Conservation (phyloP, 23 tunicate genomes). For the Oikopleura vanhoeffeni region DNA sequence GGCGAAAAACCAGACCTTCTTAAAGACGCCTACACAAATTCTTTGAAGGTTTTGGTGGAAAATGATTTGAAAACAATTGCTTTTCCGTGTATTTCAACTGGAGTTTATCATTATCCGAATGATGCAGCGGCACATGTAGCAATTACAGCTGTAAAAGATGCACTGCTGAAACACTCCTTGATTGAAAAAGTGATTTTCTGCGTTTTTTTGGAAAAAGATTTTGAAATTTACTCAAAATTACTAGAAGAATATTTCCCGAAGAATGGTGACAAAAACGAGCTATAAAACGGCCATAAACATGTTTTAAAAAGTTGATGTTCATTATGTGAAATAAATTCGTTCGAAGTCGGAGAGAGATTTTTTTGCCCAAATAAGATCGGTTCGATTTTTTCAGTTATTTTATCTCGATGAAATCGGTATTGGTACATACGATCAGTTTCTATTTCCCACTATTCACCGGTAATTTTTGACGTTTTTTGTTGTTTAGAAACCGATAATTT, state of each 20-base stretch:
- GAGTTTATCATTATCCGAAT: constrained; percentile 79
- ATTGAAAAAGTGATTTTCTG: constrained; percentile 37
- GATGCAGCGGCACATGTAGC: constrained; percentile 54
- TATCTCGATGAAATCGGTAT: no score
- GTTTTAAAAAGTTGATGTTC: no score
- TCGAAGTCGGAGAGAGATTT: no score
- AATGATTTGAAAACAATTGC: constrained; percentile 37
- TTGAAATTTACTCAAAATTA: constrained; percentile 19
- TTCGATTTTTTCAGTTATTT: no score
- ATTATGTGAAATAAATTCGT: no score
- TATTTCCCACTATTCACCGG: no score
- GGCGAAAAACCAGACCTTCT: constrained; percentile 26
- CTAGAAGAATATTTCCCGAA: background rate
- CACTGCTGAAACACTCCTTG: constrained; percentile 27
- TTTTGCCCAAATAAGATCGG: no score
- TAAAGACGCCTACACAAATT: constrained; percentile 25
- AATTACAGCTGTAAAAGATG: constrained; percentile 21
- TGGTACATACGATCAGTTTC: no score
- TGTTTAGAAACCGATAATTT: no score
- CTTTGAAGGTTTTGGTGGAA: constrained; percentile 26
- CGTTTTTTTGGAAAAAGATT: constrained; percentile 34
- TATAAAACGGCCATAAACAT: no score
- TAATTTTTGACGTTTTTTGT: no score
- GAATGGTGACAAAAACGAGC: no score
- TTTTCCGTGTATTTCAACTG: constrained; percentile 92